A percentile compares a stretch with the other conserved stretches of the same genome.
These are phyloP conservation scores for Troides oblongomaculatus DNA, from an alignment of 2,888 invertebrate species.

Conservation along the genomic window DNA sequence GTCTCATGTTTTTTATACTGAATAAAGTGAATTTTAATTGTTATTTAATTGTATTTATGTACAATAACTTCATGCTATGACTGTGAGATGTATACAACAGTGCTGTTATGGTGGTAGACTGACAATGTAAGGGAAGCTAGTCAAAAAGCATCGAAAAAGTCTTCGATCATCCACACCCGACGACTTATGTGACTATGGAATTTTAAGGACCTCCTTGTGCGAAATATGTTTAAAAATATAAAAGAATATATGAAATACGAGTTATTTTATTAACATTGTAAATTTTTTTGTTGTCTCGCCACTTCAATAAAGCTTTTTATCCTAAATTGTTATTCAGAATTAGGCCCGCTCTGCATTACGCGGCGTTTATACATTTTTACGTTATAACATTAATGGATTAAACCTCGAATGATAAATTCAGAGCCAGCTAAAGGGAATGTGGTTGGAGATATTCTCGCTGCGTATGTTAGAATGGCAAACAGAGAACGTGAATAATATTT, in stretches of 20 bases:
- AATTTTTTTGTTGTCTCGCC: conserved; percentile 8
- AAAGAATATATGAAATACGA: background rate
- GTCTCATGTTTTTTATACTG: background rate
- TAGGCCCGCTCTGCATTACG: conserved; percentile 26
- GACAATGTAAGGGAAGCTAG: too few relatives aligned
- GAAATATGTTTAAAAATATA: background rate
- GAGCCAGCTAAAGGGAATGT: conserved; percentile 26
- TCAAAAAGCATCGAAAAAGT: too few relatives aligned
- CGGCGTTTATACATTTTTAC: conserved; percentile 24
- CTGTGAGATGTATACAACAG: too few relatives aligned
- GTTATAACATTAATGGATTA: conserved; percentile 31
- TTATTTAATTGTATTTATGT: background rate
- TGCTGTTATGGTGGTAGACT: too few relatives aligned
- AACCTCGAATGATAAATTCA: conserved; percentile 30
- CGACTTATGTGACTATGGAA: too few relatives aligned
- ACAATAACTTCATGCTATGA: too few relatives aligned
- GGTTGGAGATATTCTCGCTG: conserved; percentile 26
- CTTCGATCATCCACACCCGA: too few relatives aligned
- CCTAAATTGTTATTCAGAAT: conserved; percentile 25
- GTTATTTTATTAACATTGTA: background rate
- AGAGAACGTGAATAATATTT: conserved; percentile 26
- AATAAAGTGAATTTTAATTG: background rate
- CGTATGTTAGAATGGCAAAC: conserved; percentile 26
- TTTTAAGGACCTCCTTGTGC: too few relatives aligned
- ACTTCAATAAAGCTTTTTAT: conserved; percentile 24